phyloP scores from a whole-genome alignment of 2,113 vertebrate genomes.

The Saimiri boliviensis region DNA sequence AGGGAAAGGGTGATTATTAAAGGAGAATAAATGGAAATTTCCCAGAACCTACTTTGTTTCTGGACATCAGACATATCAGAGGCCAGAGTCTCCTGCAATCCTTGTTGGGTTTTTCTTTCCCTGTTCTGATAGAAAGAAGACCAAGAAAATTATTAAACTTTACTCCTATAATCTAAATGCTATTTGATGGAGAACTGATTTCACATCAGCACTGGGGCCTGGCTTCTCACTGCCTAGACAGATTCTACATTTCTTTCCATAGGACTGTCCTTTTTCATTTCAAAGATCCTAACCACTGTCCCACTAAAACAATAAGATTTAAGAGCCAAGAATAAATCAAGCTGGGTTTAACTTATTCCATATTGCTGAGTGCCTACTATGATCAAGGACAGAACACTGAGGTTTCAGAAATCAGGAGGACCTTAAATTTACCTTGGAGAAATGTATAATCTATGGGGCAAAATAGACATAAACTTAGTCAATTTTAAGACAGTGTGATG shows the following conservation, averaged over 20 bases:
- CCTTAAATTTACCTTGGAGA: neutral
- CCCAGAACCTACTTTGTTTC: conserved; percentile 55
- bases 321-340: conserved; percentile 21
- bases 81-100: neutral
- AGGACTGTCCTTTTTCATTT: neutral
- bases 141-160: neutral
- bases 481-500: neutral
- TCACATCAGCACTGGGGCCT: neutral
- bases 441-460: neutral
- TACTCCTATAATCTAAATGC: neutral
- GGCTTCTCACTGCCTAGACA: neutral
- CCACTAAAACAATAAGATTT: neutral
- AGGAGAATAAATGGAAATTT: neutral
- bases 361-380: neutral
- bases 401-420: neutral
- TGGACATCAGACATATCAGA: neutral
- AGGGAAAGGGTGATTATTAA: neutral
- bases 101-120: conserved; percentile 29
- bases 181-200: neutral
- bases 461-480: neutral
- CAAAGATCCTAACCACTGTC: neutral
- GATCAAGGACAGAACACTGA: neutral
- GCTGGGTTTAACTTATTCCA: neutral
- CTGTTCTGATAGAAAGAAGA: conserved; percentile 43
- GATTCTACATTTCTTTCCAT: neutral